These are phyloP conservation scores for Microvelia longipes DNA, from an alignment of 1,140 invertebrate genomes.

Conservation along the genomic window DNA sequence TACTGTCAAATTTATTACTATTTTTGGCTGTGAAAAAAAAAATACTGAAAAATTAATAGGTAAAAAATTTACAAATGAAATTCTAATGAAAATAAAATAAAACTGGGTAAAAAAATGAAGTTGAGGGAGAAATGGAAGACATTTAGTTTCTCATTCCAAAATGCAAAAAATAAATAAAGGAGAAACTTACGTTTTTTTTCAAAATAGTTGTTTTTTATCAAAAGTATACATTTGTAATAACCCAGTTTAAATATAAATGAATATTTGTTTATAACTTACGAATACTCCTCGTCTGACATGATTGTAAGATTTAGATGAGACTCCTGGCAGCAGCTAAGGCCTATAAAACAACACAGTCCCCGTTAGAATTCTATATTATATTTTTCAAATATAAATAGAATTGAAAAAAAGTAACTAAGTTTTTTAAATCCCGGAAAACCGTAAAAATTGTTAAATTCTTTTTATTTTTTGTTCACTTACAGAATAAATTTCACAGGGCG, in stretches of 20 bases:
- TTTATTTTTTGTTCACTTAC: background rate
- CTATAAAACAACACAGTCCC: background rate
- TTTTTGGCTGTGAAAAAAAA: no score
- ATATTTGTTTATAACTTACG: slow-evolving; percentile 13
- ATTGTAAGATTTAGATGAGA: slow-evolving; percentile 9
- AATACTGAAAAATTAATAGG: no score
- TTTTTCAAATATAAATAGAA: background rate
- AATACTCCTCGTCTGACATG: slow-evolving; percentile 21
- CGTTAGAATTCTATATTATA: slow-evolving; percentile 1
- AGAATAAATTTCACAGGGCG: background rate
- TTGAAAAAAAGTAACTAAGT: background rate
- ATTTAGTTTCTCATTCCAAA: background rate
- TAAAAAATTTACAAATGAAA: no score
- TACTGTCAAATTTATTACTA: no score
- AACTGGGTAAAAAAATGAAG: background rate
- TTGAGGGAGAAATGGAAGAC: background rate
- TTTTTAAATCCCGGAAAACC: background rate
- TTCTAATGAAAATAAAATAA: background rate
- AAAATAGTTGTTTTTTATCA: background rate
- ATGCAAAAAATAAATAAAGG: background rate
- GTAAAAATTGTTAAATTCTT: background rate
- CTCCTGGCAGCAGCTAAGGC: background rate
- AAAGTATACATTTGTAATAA: background rate
- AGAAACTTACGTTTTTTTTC: background rate
- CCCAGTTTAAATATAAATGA: background rate